Base-by-base conservation (phyloP, 2,888 invertebrate species). In the Notodonta ziczac region DNA sequence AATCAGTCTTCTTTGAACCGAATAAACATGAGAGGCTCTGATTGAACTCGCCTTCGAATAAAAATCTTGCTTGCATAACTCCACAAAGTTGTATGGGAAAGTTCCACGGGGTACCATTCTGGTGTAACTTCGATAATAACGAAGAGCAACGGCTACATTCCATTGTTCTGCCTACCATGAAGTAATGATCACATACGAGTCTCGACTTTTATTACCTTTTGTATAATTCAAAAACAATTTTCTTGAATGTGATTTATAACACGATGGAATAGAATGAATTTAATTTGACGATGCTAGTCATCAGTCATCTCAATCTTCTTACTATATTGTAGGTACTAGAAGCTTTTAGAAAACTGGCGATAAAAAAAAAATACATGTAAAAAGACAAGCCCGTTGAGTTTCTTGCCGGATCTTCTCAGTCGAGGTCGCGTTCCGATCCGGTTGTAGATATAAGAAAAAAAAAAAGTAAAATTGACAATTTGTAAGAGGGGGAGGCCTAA, bases 51-150 rank as follows among this genome's bases (percentile, higher is more conserved):
- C 57, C 60, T 67, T 61, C 62, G 57, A 69, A 66, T 59, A 63
- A 58, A 60, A 67, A 60, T 65, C 63, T 77, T 71, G 57, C 69
- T 78, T 78, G 69, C 74, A 66, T 70, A 81, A 81, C 68, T 61
- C 62, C 66, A 66, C 66, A 69, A 73, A 77, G 71, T 76, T 71
- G 53, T 67, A 76, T 78, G 77, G 67, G 80, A 81, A 82, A 82
- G 74, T 82, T 76, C 67, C 71, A 58, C 60, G 55, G 63, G 63
- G 53, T 66, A 67, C 65, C 65, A 71, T 77, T 72, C 70, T 62
- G 66, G 56, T 67, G 70, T 72, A 73, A 76, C 74, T 61, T 62
- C 63, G 69, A 70, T 69, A 69, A 73, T 73, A 68, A 58, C 62
- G 57, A 66, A 60, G 59, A 66, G 67, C 67, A 70, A 70, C 67